Percentiles rank a stretch among this genome's conserved stretches.
These are phyloP conservation scores for Hymenopus coronatus DNA, from an alignment of 2,888 invertebrate genomes.

Conservation along the genomic window DNA sequence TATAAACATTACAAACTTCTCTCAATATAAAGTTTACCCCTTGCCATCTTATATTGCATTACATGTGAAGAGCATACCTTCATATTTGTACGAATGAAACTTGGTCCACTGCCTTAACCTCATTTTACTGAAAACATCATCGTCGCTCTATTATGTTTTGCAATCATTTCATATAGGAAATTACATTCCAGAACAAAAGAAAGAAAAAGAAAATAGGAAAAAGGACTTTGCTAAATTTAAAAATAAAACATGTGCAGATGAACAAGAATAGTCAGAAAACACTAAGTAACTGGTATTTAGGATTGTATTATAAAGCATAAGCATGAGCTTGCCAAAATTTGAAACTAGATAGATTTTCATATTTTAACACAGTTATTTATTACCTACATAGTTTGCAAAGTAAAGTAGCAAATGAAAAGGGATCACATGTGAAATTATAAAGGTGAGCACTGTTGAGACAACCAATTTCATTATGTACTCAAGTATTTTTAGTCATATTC, in stretches of 20 bases:
- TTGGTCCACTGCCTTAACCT: too few species aligned
- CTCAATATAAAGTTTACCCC: too few species aligned
- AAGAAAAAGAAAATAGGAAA: background rate
- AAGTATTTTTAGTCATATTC: background rate
- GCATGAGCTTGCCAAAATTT: background rate
- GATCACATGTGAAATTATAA: background rate
- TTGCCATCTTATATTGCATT: too few species aligned
- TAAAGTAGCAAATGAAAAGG: background rate
- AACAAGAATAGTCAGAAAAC: background rate
- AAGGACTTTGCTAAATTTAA: background rate
- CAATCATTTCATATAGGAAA: too few species aligned
- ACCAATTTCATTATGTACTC: background rate
- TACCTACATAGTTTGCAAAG: background rate
- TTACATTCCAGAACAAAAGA: background rate
- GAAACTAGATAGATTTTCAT: background rate
- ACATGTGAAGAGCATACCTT: too few species aligned
- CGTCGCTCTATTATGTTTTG: too few species aligned
- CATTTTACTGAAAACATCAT: too few species aligned
- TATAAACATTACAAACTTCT: too few species aligned
- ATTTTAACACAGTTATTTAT: background rate
- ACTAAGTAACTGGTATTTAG: background rate
- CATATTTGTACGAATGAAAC: too few species aligned
- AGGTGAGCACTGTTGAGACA: background rate
- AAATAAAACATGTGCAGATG: background rate
- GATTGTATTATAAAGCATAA: background rate